These are phyloP conservation scores for Boleophthalmus pectinirostris DNA, from an alignment of 2,113 vertebrate genomes.

Conservation along the genomic window DNA sequence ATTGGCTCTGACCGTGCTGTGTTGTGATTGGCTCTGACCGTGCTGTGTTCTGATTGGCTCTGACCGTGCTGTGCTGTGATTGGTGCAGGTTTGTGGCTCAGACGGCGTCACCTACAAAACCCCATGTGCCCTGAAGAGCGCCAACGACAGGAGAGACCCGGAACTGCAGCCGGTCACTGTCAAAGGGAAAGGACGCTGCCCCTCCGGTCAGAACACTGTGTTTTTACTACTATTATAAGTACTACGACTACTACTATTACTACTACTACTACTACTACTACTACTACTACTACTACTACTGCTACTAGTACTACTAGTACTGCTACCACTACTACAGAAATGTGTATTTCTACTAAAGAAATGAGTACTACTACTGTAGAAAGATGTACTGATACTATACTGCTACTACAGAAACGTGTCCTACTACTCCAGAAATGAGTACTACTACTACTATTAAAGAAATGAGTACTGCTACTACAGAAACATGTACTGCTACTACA, in stretches of 20 bases:
- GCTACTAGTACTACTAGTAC: background rate
- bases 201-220: slow-evolving; percentile 79
- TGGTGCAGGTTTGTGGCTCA: slow-evolving; percentile 79
- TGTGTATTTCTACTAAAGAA: no score
- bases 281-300: background rate
- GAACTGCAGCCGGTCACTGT: slow-evolving; percentile 70
- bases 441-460: no score
- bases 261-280: background rate
- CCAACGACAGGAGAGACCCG: slow-evolving; percentile 74
- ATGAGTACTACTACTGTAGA: no score
- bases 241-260: background rate
- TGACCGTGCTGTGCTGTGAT: background rate
- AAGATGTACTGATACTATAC: no score
- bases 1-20: background rate
- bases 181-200: slow-evolving; percentile 87
- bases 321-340: no score
- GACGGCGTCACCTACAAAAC: slow-evolving; percentile 83
- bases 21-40: background rate
- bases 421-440: no score
- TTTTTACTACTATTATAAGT: background rate
- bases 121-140: slow-evolving; percentile 83
- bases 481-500: no score
- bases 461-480: no score
- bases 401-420: no score
- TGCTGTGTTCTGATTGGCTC: background rate